Base-by-base conservation (phyloP, 1,140 invertebrate genomes). In the Elymnias hypermnestra region DNA sequence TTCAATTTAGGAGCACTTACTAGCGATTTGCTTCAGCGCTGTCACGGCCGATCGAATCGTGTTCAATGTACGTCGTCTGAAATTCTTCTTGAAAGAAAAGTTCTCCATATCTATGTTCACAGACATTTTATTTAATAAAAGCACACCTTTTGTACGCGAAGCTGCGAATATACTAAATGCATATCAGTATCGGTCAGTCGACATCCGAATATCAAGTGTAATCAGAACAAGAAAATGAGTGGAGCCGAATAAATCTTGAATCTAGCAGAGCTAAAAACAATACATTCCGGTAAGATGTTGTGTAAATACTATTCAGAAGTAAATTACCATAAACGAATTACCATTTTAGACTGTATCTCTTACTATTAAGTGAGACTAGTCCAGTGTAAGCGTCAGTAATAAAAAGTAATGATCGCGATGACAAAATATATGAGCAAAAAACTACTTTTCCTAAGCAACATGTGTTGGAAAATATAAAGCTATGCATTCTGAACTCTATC, bases 41-140 rank as follows among this genome's bases (percentile, higher is more conserved):
- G 73, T 79, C 31, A 84, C 73, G 22, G 81, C 81, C 9, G 76
- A 79, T 43, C 75, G 76, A 18, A 84, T 43, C 14, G 81, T 84
- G 28, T 84, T 81, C 53, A 84, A 44, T 4, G 81, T 84, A 1
- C 81, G 74, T 5, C 81, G 64, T 25, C 81, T 57, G 1, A 84
- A 42, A 51, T 84, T 83, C 38, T 79, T 82, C 49, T 73, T 73
- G 17, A 63, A 53, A 3, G 78, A 79, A 45, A 83, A 84, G 48
- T 61, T 77, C 44, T 81, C 71, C 81, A 83, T 77, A 38, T 84
- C 81, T 15, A 84, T 81, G 48, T 73, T 71, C 62, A 81, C 75
- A 8, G 78, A 83, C 76, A 81, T 84, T 45, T 59, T 57, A 21
- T 10, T n/a, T n/a, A n/a, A n/a, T 23, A n/a, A 45, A 35, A 25